phyloP scores from a whole-genome alignment of 2,797 vertebrate species.

The Fundulus diaphanus region DNA sequence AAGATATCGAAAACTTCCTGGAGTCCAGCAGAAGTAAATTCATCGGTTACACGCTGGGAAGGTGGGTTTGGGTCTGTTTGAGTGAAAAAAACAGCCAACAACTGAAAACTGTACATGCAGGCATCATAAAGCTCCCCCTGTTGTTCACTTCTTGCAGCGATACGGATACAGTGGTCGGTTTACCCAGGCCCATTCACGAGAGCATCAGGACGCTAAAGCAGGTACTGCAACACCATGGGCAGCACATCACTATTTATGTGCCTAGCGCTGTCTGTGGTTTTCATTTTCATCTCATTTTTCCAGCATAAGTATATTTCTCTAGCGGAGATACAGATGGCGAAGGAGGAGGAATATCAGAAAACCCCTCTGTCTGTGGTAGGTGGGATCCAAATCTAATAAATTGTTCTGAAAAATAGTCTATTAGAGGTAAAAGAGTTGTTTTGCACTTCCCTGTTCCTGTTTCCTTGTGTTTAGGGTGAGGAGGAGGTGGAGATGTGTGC shows the following conservation, averaged over 20 bases:
- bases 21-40: constrained; percentile 99
- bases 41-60: constrained; percentile 96
- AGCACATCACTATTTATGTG: background rate
- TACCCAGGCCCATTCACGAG: constrained; percentile 97
- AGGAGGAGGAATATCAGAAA: constrained; percentile 95
- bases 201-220: constrained; percentile 96
- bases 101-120: too few relatives aligned
- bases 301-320: constrained; percentile 98
- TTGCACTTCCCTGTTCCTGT: background rate
- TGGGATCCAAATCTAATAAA: constrained; percentile 12
- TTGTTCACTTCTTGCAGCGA: constrained; percentile 80
- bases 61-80: constrained; percentile 75
- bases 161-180: constrained; percentile 94
- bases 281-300: constrained; percentile 15
- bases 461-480: constrained; percentile 84
- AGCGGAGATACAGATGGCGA: constrained; percentile 92
- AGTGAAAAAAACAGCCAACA: background rate
- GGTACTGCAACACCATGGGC: constrained; percentile 71
- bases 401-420: background rate
- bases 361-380: constrained; percentile 94
- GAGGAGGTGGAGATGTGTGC: constrained; percentile 93
- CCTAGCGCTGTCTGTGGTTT: background rate
- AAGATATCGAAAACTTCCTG: constrained; percentile 97
- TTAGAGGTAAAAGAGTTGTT: background rate
- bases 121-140: background rate